phyloP scores from a whole-genome alignment of 37 sponge, comb jelly and placozoan species.

The Geodia barretti region DNA sequence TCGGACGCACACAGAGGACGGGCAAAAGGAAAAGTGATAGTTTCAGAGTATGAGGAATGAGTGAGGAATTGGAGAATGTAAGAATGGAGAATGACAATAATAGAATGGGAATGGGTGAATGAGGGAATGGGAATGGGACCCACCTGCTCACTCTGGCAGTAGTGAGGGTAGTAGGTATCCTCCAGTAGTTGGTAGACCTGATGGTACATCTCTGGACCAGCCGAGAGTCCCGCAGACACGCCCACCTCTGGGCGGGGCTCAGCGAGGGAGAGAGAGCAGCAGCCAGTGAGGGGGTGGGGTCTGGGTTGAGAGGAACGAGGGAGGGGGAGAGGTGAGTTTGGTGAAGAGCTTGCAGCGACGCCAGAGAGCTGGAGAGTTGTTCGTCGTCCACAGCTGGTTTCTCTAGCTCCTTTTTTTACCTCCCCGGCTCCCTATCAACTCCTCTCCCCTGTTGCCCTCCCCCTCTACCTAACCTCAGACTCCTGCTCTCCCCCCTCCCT shows the following conservation, averaged over 20 bases:
- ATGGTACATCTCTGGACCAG: not conserved
- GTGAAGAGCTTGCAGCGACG: not conserved
- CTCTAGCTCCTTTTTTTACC: not conserved
- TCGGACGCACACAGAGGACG: no score
- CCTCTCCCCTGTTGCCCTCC: not conserved
- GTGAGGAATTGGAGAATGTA: no score
- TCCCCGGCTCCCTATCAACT: not conserved
- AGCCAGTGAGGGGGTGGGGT: not conserved
- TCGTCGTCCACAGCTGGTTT: not conserved
- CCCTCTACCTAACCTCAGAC: conserved; percentile 4
- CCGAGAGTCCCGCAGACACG: not conserved
- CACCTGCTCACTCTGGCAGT: conserved; percentile 31
- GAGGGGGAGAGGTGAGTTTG: conserved; percentile 18
- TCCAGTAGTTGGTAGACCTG: conserved; percentile 21
- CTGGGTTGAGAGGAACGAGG: conserved; percentile 16
- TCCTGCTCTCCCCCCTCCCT: not conserved
- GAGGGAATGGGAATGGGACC: conserved; percentile 4
- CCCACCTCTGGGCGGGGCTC: not conserved
- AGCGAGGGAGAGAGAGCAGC: not conserved
- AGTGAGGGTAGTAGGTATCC: conserved; percentile 26
- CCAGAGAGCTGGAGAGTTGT: not conserved
- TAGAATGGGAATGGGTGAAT: not conserved
- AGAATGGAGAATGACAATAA: not conserved
- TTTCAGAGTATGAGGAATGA: no score
- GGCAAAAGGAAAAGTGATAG: no score